Evolutionary conservation across 2,113 vertebrate genomes (phyloP).

Genomic region (Alces alces): DNA sequence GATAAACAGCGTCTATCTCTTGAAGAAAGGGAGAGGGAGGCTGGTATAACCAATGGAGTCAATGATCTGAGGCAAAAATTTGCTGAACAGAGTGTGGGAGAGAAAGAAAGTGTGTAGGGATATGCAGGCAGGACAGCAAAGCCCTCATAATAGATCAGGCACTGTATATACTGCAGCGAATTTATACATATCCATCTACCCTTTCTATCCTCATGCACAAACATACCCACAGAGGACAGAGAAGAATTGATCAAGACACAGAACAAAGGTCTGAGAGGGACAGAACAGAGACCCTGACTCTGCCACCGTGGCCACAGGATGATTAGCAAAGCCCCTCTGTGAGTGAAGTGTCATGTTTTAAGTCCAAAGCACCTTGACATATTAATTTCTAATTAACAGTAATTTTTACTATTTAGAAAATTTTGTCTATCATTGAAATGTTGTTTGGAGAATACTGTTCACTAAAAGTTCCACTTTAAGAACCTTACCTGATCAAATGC

Average conservation of each 20-base stretch:
- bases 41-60: not conserved
- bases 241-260: not conserved
- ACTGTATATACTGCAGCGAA: not conserved
- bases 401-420: not conserved
- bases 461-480: not conserved
- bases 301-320: fast-evolving
- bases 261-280: not conserved
- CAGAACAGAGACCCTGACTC: not conserved
- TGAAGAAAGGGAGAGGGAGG: not conserved
- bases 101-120: not conserved
- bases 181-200: not conserved
- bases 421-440: not conserved
- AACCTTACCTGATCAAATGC: not conserved
- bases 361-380: not conserved
- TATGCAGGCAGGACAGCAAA: not conserved
- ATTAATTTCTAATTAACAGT: not conserved
- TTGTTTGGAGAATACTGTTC: not conserved
- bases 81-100: not conserved
- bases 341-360: not conserved
- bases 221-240: not conserved
- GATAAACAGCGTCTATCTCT: conserved; percentile 40
- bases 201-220: not conserved
- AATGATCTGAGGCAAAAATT: not conserved
- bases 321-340: not conserved
- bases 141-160: not conserved